Evolutionary conservation across 1,140 invertebrate species (phyloP), one percentile per base, ranked within the genome.

Genomic region (Spodoptera frugiperda): DNA sequence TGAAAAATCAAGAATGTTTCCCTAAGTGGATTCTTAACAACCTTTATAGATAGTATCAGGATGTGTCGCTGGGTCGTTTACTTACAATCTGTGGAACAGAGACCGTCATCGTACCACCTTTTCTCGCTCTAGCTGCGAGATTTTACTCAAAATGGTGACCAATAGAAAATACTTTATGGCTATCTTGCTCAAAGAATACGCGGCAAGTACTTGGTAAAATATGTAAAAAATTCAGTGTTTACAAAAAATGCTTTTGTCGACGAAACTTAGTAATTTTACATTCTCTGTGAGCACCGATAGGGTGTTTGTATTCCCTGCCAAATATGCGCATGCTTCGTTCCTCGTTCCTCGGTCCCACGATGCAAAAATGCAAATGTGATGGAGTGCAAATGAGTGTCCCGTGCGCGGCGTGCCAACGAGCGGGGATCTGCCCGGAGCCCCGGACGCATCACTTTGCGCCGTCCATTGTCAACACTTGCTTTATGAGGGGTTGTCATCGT

Each of bases 341-440:
- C 8, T 61, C 53, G 19, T 3, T 25, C 51, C 53, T 49, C 74
- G 82, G 71, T 84, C 82, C 78, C 82, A 80, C 80, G 82, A 78
- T 80, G 77, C 77, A 80, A 79, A 84, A 78, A 82, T 84, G 82
- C 82, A 82, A 84, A 82, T 84, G 76, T 67, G 74, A 82, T 79
- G 71, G 72, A 82, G 80, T 84, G 80, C 82, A 84, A 84, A 82
- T 84, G 80, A 82, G 77, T 14, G 57, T 73, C 17, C 57, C 78
- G 80, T 84, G 80, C 68, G 68, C 12, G 17, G 83, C 80, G 19
- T 84, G 76, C 61, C 75, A 80, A 82, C 74, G 39, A 74, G 30
- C 55, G 48, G 30, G 59, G 44, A 44, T 44, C 15, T 39, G 76
- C 46, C 82, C 80, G 82, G 82, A 84, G 21, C 74, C 46, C 82